phyloP scores from a whole-genome alignment of 2,888 invertebrate species.

The Heliconius erato region DNA sequence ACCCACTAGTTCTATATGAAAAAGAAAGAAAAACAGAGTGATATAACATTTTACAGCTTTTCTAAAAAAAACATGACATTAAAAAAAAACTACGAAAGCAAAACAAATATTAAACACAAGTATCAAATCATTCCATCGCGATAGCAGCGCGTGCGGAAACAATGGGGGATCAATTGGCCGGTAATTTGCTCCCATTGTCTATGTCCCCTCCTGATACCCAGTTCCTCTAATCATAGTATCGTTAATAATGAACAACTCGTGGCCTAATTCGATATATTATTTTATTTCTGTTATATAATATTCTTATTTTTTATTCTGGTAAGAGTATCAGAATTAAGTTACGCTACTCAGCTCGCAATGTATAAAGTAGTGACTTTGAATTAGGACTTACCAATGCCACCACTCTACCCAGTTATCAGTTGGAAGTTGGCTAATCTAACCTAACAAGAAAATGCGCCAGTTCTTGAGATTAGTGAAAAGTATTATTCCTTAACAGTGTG shows the following conservation, averaged over 20 bases:
- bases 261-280: slow-evolving; percentile 2
- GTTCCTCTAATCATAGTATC: slow-evolving; percentile 48
- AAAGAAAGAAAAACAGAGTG: not conserved
- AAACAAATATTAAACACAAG: slow-evolving; percentile 50
- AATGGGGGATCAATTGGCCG: slow-evolving; percentile 85
- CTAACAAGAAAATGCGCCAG: too few species aligned
- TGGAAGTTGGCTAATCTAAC: too few species aligned
- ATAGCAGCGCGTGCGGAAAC: slow-evolving; percentile 77
- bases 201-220: slow-evolving; percentile 60
- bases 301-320: not conserved
- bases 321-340: too few species aligned
- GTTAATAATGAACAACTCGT: slow-evolving; percentile 26
- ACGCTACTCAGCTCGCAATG: too few species aligned
- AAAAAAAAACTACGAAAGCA: not conserved
- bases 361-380: too few species aligned
- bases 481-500: too few species aligned
- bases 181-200: slow-evolving; percentile 84
- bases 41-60: not conserved
- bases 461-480: too few species aligned
- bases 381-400: too few species aligned
- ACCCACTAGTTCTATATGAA: not conserved
- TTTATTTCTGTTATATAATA: not conserved
- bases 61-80: not conserved
- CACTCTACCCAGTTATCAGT: too few species aligned
- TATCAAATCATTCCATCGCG: slow-evolving; percentile 63